Conservation (phyloP, 2,797 vertebrate genomes). For the Alca torda region DNA sequence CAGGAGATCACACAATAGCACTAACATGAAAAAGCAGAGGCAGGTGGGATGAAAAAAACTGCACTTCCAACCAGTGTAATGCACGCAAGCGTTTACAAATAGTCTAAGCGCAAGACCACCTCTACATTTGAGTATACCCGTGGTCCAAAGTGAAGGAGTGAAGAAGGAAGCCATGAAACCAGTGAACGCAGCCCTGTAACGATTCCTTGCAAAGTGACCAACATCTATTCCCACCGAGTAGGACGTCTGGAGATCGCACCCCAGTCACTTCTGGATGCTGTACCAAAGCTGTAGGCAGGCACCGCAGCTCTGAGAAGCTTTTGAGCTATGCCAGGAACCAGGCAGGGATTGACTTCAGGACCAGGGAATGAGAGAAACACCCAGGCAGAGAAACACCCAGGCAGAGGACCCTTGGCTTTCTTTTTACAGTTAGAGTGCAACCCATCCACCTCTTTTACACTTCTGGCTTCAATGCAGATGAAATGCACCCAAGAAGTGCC, state of each 20-base stretch:
- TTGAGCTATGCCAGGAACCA: background rate
- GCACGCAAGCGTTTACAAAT: background rate
- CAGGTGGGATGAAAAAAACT: background rate
- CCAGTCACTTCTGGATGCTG: background rate
- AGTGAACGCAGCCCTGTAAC: background rate
- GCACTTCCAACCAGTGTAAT: background rate
- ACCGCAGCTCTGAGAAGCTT: background rate
- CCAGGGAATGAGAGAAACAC: background rate
- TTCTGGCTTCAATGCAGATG: background rate
- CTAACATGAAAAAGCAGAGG: background rate
- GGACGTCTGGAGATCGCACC: background rate
- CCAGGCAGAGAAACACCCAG: background rate
- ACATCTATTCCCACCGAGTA: background rate
- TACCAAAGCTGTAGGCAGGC: background rate
- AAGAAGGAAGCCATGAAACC: background rate
- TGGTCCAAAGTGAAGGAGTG: background rate
- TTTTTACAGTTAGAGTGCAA: background rate
- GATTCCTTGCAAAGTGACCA: background rate
- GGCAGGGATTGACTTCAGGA: background rate
- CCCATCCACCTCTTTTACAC: background rate
- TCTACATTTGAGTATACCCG: fast-evolving
- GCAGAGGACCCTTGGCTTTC: background rate
- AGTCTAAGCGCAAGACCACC: background rate
- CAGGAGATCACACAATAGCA: background rate
- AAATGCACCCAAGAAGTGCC: background rate